A percentile compares a stretch with the other conserved stretches of the same genome.
phyloP scores from a whole-genome alignment of 2,888 invertebrate genomes.

The Autographa pulchrina region DNA sequence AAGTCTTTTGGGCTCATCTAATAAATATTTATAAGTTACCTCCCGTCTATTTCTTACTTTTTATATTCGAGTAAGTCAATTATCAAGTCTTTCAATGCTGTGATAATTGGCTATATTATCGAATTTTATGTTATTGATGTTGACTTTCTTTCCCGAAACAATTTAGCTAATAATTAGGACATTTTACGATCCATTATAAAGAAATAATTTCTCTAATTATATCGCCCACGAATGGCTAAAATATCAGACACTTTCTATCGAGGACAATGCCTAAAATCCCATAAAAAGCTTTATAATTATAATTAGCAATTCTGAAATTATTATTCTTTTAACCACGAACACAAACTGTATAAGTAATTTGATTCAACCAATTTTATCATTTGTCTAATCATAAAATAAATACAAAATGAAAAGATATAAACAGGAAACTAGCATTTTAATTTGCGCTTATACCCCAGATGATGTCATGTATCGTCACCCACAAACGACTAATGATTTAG shows the following conservation, averaged over 20 bases:
- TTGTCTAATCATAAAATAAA: slow-evolving; percentile 72
- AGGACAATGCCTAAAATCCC: slow-evolving; percentile 29
- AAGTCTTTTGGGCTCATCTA: no score
- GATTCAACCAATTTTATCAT: slow-evolving; percentile 65
- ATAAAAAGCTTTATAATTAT: slow-evolving; percentile 31
- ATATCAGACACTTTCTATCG: slow-evolving; percentile 16
- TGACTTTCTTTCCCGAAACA: background rate
- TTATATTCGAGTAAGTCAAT: no score
- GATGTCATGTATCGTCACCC: slow-evolving; percentile 77
- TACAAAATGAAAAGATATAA: slow-evolving; percentile 75
- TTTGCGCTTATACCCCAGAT: slow-evolving; percentile 77
- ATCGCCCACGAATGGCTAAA: slow-evolving; percentile 32
- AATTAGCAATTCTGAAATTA: slow-evolving; percentile 29
- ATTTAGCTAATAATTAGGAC: slow-evolving; percentile 18
- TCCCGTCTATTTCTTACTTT: no score
- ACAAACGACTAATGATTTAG: slow-evolving; percentile 60
- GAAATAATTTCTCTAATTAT: slow-evolving; percentile 24
- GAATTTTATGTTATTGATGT: background rate
- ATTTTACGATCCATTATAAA: slow-evolving; percentile 4
- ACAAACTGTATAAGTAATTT: slow-evolving; percentile 57
- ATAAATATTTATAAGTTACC: no score
- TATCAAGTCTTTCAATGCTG: no score
- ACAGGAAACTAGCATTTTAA: slow-evolving; percentile 82
- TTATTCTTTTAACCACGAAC: slow-evolving; percentile 46
- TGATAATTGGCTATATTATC: background rate